These are phyloP conservation scores for Parthenolecanium corni DNA, from an alignment of 2,888 invertebrate species.

Conservation along the genomic window DNA sequence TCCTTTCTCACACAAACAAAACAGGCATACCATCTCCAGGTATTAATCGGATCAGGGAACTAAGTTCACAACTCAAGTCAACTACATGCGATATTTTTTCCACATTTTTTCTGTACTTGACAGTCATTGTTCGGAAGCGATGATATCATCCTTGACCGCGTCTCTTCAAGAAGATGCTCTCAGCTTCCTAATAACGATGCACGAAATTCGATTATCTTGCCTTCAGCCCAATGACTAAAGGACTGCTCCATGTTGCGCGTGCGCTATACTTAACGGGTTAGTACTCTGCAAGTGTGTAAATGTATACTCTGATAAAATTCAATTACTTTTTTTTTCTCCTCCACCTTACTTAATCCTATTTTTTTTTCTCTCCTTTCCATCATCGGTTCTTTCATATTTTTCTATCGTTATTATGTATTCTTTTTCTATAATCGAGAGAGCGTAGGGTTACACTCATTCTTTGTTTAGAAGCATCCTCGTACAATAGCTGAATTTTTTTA, in stretches of 20 bases:
- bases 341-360: neutral
- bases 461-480: neutral
- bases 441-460: neutral
- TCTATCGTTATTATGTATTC: neutral
- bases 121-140: too few relatives aligned
- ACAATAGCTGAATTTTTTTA: neutral
- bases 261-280: slow-evolving; percentile 16
- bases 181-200: slow-evolving; percentile 20
- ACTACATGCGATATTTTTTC: too few relatives aligned
- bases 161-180: too few relatives aligned
- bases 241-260: slow-evolving; percentile 20
- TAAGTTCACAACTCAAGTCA: too few relatives aligned
- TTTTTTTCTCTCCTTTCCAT: neutral
- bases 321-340: slow-evolving; percentile 9
- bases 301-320: neutral
- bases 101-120: too few relatives aligned
- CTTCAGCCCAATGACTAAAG: slow-evolving; percentile 3
- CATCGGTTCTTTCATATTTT: neutral
- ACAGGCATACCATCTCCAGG: too few relatives aligned
- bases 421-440: neutral
- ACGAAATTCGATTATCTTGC: slow-evolving; percentile 26
- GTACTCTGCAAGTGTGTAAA: neutral
- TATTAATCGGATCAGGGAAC: too few relatives aligned
- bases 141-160: too few relatives aligned
- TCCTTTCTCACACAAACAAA: too few relatives aligned